phyloP scores from a whole-genome alignment of 2,113 vertebrate genomes.

The Alectura lathami region DNA sequence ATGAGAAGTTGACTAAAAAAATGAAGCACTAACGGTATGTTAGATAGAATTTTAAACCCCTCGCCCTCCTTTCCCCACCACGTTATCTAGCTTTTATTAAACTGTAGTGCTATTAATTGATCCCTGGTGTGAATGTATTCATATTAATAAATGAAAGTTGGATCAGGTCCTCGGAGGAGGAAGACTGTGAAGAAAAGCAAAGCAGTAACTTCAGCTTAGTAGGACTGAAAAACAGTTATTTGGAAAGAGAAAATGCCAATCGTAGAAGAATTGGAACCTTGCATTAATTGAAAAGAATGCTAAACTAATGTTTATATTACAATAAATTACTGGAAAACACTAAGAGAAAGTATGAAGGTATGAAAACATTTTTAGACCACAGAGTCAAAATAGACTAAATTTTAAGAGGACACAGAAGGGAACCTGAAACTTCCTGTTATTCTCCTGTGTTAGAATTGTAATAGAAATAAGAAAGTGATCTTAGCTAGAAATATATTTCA shows the following conservation, averaged over 20 bases:
- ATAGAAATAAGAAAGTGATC: not conserved
- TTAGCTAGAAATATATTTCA: not conserved
- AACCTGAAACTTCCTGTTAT: conserved; percentile 24
- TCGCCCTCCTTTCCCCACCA: not conserved
- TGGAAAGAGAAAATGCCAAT: not conserved
- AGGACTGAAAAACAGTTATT: not conserved
- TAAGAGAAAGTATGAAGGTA: not conserved
- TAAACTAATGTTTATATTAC: conserved; percentile 41
- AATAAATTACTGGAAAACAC: conserved; percentile 13
- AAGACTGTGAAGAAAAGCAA: not conserved
- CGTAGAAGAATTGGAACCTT: not conserved
- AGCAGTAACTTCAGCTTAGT: not conserved
- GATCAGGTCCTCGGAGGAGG: not conserved
- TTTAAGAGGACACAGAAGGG: not conserved
- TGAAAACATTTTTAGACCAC: conserved; percentile 15
- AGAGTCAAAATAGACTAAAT: not conserved
- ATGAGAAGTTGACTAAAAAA: not conserved
- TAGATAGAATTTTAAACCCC: not conserved
- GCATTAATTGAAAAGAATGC: conserved; percentile 13
- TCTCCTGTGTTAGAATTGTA: not conserved
- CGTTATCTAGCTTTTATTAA: not conserved
- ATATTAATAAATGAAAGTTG: not conserved
- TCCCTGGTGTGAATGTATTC: not conserved
- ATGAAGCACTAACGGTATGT: not conserved
- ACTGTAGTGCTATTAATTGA: not conserved